Evolutionary conservation across 2,888 invertebrate genomes (phyloP).

Genomic region (Atethmia centrago): DNA sequence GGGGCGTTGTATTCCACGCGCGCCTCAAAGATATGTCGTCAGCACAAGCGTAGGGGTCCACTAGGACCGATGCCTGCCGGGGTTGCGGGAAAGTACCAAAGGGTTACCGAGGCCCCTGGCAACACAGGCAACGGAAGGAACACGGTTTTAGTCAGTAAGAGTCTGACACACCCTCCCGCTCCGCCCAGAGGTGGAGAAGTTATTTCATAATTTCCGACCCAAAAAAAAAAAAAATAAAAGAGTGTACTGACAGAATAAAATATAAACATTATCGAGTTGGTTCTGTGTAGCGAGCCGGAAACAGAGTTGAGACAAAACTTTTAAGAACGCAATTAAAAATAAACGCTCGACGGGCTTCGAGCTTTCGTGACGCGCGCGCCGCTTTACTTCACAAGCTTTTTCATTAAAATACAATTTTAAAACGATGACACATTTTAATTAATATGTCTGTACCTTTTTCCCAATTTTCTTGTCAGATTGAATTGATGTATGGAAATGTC

Average conservation of each 20-base stretch:
- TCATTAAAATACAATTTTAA: constrained; percentile 43
- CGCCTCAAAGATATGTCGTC: no score
- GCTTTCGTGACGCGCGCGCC: constrained; percentile 46
- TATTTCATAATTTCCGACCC: no score
- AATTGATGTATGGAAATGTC: constrained; percentile 18
- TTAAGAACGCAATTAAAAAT: constrained; percentile 79
- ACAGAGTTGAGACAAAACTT: constrained; percentile 76
- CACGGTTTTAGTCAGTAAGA: no score
- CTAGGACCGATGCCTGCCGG: no score
- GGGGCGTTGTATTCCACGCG: no score
- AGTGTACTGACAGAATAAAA: constrained; percentile 22
- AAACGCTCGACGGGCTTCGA: constrained; percentile 68
- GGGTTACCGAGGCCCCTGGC: no score
- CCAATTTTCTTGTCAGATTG: constrained; percentile 1
- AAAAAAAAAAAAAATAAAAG: no score
- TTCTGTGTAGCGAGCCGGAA: constrained; percentile 44
- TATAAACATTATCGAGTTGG: constrained; percentile 50
- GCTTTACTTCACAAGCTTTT: constrained; percentile 22
- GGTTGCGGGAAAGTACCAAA: no score
- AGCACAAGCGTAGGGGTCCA: no score
- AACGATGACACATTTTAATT: constrained; percentile 55
- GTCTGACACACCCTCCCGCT: no score
- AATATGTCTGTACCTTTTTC: constrained; percentile 1
- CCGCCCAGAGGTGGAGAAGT: no score
- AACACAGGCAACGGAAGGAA: no score